These are phyloP conservation scores for Pristionchus fissidentatus DNA, from an alignment of 2,888 invertebrate species.

Conservation along the genomic window DNA sequence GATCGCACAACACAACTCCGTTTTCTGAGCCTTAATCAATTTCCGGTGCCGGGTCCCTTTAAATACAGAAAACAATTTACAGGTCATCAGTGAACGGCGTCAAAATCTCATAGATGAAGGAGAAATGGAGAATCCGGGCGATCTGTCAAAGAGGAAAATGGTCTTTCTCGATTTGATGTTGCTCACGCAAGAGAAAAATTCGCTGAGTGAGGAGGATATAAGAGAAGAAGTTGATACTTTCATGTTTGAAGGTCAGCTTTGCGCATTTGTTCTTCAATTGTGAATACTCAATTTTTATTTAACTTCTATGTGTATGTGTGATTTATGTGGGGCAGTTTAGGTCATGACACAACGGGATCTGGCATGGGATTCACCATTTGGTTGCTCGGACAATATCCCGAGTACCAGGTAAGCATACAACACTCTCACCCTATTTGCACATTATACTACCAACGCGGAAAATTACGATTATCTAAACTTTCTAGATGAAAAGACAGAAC, in stretches of 20 bases:
- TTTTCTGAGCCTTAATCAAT: too few relatives aligned
- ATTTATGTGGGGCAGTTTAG: conserved; percentile 15
- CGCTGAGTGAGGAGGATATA: conserved; percentile 77
- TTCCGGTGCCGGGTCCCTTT: too few relatives aligned
- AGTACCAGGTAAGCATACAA: conserved; percentile 74
- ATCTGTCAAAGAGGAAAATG: conserved; percentile 56
- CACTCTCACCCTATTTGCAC: not conserved
- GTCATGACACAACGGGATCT: conserved; percentile 62
- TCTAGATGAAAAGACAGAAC: too few relatives aligned
- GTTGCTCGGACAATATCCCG: conserved; percentile 70
- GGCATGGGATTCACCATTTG: conserved; percentile 59
- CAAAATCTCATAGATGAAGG: conserved; percentile 27
- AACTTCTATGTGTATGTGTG: too few relatives aligned
- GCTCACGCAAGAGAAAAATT: conserved; percentile 74
- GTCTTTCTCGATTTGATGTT: conserved; percentile 79
- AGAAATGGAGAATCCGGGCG: not conserved
- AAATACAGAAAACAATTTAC: too few relatives aligned
- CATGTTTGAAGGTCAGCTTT: conserved; percentile 77
- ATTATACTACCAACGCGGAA: not conserved
- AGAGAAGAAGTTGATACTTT: conserved; percentile 79
- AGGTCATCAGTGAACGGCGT: conserved; percentile 54
- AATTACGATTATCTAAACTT: too few relatives aligned
- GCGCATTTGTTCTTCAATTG: too few relatives aligned
- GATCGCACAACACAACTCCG: too few relatives aligned
- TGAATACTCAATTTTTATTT: too few relatives aligned